phyloP scores from a whole-genome alignment of 1,140 invertebrate species.

The Neuroterus valhalla region DNA sequence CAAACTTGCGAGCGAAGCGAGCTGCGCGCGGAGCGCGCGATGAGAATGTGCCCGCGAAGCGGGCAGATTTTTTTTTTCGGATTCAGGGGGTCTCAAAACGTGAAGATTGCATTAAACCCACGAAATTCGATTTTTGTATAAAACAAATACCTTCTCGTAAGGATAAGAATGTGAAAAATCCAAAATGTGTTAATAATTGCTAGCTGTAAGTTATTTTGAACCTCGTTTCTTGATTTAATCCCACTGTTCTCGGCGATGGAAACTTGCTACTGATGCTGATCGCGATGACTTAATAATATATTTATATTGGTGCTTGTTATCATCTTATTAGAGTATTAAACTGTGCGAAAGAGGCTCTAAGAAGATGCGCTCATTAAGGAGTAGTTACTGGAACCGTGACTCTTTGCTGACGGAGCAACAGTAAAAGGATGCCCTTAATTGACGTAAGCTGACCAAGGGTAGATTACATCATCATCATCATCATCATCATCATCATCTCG shows the following conservation, averaged over 20 bases:
- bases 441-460: slow-evolving; percentile 23
- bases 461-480: slow-evolving; percentile 26
- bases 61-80: no score
- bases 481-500: slow-evolving; percentile 24
- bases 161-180: no score
- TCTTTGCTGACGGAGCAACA: slow-evolving; percentile 24
- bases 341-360: slow-evolving; percentile 13
- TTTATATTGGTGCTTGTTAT: neutral
- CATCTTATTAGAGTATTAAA: slow-evolving; percentile 6
- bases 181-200: no score
- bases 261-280: neutral
- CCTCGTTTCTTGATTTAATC: no score
- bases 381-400: slow-evolving; percentile 27
- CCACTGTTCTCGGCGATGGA: neutral
- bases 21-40: no score
- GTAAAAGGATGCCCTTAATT: slow-evolving; percentile 29
- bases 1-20: no score
- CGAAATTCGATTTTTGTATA: no score
- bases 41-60: no score
- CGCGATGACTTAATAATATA: neutral
- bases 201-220: no score
- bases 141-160: no score
- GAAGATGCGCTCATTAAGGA: slow-evolving; percentile 25
- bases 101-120: no score
- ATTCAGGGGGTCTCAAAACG: no score